Base-by-base conservation (phyloP, 1,140 invertebrate genomes). In the Phocides pigmalion region DNA sequence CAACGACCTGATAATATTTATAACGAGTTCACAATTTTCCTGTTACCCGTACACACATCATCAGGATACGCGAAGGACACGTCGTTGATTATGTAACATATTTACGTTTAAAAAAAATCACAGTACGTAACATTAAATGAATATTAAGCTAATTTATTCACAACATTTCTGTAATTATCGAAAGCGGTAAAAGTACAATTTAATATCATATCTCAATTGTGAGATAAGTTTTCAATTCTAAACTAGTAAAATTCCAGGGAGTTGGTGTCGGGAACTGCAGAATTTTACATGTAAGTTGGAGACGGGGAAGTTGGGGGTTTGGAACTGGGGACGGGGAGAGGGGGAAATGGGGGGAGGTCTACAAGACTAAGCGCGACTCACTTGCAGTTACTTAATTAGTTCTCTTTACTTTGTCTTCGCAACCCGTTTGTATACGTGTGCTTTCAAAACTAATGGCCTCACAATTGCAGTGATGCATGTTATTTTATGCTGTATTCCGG, bases 311-410 rank as follows among this genome's bases (percentile, higher is more conserved):
- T 9, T 14, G 35, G 35, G 3, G 5, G 4, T n/a, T 35, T 9
- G 46, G 46, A n/a, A 4, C 32, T 28, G 5, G 25, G 25, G 4
- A 6, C 3, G 5, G 44, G 16, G 19, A 0, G 4, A 46, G 44
- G 17, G 19, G 17, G n/a, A n/a, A n/a, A n/a, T n/a, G n/a, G n/a
- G n/a, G n/a, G n/a, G n/a, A n/a, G 2, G 20, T 4, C 0, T 25
- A 49, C 46, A 49, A 49, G 46, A 49, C 42, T 46, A 46, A 46
- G 19, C 19, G 42, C 22, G 46, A 28, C 46, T 15, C 46, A 28
- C 20, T 49, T 49, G 46, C 46, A 49, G 46, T 49, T 49, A 49
- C 46, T 49, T 49, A 49, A 49, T 49, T 49, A 49, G 20, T 49
- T 49, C 20, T 28, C 20, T 49, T 49, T 49, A 49, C 46, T 49